phyloP scores from a whole-genome alignment of 2,113 vertebrate genomes.

The Parus major region DNA sequence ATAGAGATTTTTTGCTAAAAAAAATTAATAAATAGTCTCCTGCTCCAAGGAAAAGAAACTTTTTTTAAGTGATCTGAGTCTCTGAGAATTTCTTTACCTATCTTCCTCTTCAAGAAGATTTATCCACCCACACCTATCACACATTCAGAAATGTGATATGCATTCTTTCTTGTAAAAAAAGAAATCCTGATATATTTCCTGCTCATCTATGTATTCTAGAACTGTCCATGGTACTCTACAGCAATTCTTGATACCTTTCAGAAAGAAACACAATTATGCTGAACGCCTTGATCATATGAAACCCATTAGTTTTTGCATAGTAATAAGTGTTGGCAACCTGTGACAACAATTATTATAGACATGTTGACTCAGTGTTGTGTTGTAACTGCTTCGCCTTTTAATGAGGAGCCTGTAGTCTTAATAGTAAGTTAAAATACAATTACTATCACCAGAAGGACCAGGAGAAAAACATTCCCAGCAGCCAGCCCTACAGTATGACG shows the following conservation, averaged over 20 bases:
- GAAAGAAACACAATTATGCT: neutral
- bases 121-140: neutral
- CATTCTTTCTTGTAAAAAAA: neutral
- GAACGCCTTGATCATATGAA: neutral
- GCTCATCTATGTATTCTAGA: neutral
- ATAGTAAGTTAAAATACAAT: neutral
- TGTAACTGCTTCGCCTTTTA: neutral
- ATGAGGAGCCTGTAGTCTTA: neutral
- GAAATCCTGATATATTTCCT: neutral
- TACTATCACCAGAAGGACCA: neutral
- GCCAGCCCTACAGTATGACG: neutral
- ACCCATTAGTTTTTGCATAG: neutral
- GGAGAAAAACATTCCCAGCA: neutral
- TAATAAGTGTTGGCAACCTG: neutral
- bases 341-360: neutral
- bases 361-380: neutral
- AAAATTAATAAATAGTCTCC: neutral
- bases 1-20: neutral
- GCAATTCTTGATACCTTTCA: neutral
- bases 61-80: neutral
- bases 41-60: neutral
- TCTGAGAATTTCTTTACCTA: neutral
- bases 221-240: neutral
- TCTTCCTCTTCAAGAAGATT: neutral
- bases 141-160: neutral